A percentile compares a stretch with the other conserved stretches of the same genome.
Evolutionary conservation across 2,888 invertebrate genomes (phyloP).

Genomic region (Microdon myrmicae): DNA sequence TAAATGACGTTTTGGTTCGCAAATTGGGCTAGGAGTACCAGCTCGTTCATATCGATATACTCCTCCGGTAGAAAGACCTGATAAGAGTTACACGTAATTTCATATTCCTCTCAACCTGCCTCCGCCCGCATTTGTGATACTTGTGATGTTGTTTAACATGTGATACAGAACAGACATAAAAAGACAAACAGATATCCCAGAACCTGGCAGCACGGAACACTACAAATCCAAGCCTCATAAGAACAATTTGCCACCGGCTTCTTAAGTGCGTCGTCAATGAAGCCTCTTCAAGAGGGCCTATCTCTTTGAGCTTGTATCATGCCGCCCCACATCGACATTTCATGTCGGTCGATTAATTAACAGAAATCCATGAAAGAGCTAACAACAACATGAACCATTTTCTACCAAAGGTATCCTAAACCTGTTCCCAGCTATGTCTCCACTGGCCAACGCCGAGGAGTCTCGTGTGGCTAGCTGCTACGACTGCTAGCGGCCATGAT

Average conservation of each 20-base stretch:
- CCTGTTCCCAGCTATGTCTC: constrained; percentile 25
- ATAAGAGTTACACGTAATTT: too few species aligned
- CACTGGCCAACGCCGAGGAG: constrained; percentile 32
- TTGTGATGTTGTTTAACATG: too few species aligned
- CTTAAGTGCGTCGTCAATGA: constrained; percentile 42
- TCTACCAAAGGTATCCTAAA: constrained; percentile 16
- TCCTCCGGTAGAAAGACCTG: too few species aligned
- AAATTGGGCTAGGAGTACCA: too few species aligned
- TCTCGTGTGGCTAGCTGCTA: constrained; percentile 35
- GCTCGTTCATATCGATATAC: too few species aligned
- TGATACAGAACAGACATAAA: too few species aligned
- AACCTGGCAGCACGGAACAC: too few species aligned
- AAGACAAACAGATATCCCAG: too few species aligned
- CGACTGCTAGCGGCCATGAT: constrained; percentile 37
- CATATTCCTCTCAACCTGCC: too few species aligned
- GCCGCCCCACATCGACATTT: constrained; percentile 51
- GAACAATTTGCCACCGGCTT: constrained; percentile 50
- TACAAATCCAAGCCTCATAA: too few species aligned
- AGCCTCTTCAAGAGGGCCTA: constrained; percentile 27
- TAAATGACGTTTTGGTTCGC: too few species aligned
- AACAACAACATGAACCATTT: constrained; percentile 30
- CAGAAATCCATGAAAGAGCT: constrained; percentile 48
- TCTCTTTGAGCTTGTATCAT: constrained; percentile 47
- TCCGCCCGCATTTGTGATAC: too few species aligned
- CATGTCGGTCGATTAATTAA: constrained; percentile 52